Percentiles rank a stretch among this genome's conserved stretches.
Evolutionary conservation across 1,140 invertebrate genomes (phyloP).

Genomic region (Steinernema khuongi): DNA sequence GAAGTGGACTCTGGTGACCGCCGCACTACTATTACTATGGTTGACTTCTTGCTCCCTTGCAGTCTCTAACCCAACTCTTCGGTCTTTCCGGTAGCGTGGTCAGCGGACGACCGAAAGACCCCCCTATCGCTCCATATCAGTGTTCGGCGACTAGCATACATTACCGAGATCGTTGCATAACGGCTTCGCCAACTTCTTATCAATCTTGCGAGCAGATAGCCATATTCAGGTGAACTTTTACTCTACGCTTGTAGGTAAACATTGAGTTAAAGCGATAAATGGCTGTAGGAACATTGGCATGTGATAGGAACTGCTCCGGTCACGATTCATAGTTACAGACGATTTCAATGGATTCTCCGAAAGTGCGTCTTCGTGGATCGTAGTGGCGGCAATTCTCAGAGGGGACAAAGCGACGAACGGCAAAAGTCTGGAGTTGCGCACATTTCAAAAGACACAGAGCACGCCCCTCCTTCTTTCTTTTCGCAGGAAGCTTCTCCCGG

Average conservation of each 20-base stretch:
- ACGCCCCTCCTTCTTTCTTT: conserved; percentile 8
- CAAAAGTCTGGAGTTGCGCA: neutral
- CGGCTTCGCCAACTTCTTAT: neutral
- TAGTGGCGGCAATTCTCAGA: neutral
- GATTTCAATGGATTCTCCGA: too few relatives aligned
- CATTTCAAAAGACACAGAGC: neutral
- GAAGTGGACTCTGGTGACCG: neutral
- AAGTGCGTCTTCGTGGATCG: too few relatives aligned
- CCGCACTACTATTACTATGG: neutral
- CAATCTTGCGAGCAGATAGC: neutral
- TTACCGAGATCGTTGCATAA: neutral
- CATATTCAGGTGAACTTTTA: conserved; percentile 10
- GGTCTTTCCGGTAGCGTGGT: neutral
- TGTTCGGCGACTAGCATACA: neutral
- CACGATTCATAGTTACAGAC: too few relatives aligned
- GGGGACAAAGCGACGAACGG: conserved; percentile 1
- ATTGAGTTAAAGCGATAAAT: too few relatives aligned
- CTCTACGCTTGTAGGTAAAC: conserved; percentile 9
- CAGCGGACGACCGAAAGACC: neutral
- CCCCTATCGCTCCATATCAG: neutral
- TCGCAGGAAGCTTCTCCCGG: neutral
- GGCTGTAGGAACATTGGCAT: too few relatives aligned
- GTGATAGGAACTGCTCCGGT: too few relatives aligned
- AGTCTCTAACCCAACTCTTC: neutral
- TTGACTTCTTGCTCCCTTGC: neutral